Evolutionary conservation across 2,888 invertebrate species (phyloP), one percentile per base, ranked within the genome.

Genomic region (Drosophila testacea): DNA sequence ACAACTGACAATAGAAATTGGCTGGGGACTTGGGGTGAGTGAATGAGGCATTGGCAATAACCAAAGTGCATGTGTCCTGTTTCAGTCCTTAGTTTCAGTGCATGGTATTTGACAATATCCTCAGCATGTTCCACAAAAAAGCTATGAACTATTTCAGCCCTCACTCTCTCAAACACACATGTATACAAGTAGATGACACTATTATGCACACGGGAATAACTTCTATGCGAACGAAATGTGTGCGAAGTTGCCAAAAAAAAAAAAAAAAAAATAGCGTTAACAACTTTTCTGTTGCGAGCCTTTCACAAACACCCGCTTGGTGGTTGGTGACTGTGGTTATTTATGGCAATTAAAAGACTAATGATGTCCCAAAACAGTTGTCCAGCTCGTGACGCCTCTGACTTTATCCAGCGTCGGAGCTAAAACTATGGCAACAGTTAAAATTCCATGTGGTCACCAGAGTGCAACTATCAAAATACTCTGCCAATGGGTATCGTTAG

Each of bases 281-380:
- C 86, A 89, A 86, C 86, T 89, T 89, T 85, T 80, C 71, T 74
- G 74, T 67, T 42, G 62, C 62, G 60, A 48, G 57, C 46, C 66
- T 47, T 55, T 38, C 50, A 41, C 30, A 22, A 57, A 50, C 57
- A 54, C 16, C 34, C 48, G 42, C 16, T 13, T 27, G n/a, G 27
- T 38, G 30, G 42, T 27, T 11, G 36, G 16, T 44, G 47, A 9
- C 69, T 75, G 83, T 75, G 87, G 90, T 90, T 90, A 89, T 89
- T 89, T 89, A 89, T 90, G 87, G 90, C 88, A 89, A 89, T 89
- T 89, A 89, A 89, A 83, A 80, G 83, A 90, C 89, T 88, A 90
- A 90, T 88, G 89, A 90, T 80, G 90, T 89, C 89, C 87, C 87
- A 76, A 73, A 70, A 67, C 83, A 71, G 64, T 83, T 68, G 70